phyloP scores from a whole-genome alignment of 2,797 vertebrate genomes.

The Tolypeutes matacus region DNA sequence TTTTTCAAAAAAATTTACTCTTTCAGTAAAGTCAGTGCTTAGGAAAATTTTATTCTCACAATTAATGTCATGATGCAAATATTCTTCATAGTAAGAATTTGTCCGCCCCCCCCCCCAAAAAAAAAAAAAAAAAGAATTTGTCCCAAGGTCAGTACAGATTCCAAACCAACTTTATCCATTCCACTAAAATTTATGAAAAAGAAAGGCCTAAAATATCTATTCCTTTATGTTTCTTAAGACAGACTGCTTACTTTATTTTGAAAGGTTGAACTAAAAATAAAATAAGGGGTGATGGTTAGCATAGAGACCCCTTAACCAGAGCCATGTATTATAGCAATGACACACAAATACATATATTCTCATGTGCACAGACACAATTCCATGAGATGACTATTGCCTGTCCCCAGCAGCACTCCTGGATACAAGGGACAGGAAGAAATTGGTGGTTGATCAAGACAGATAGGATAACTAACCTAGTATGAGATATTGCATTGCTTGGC shows the following conservation, averaged over 20 bases:
- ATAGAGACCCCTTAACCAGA: neutral
- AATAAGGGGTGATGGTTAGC: neutral
- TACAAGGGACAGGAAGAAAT: neutral
- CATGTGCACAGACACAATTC: too few relatives aligned
- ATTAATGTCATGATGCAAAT: neutral
- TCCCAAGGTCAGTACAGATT: neutral
- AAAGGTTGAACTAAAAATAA: neutral
- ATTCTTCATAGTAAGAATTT: neutral
- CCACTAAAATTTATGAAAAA: neutral
- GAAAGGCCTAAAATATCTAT: slow-evolving; percentile 6
- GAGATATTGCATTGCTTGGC: neutral
- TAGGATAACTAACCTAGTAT: too few relatives aligned
- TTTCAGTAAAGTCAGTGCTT: slow-evolving; percentile 18
- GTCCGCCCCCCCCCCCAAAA: too few relatives aligned
- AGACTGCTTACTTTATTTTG: slow-evolving; percentile 25
- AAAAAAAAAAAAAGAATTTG: too few relatives aligned
- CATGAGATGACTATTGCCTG: fast-evolving
- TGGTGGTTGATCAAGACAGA: neutral
- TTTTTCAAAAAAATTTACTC: neutral
- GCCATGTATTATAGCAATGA: neutral
- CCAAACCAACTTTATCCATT: neutral
- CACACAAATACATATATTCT: neutral
- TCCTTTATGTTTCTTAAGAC: neutral
- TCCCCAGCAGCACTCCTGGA: neutral
- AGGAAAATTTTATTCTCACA: slow-evolving; percentile 21